Percentiles rank a stretch among this genome's conserved stretches.
Evolutionary conservation across 2,113 vertebrate species (phyloP).

Genomic region (Charina bottae): DNA sequence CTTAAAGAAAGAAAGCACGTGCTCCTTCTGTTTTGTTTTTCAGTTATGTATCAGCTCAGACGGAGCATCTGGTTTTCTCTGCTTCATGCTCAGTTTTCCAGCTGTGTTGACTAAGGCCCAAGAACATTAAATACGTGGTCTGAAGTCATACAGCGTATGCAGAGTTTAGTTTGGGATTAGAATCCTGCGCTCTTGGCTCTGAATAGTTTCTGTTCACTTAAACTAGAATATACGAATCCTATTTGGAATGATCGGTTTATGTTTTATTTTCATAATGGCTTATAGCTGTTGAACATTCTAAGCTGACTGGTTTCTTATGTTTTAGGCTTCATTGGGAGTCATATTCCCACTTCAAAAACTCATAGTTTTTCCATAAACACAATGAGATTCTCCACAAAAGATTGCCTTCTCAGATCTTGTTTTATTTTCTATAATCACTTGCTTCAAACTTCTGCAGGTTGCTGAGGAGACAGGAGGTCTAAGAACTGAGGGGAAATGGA

Average conservation of each 20-base stretch:
- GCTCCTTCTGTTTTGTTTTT: slow-evolving; percentile 43
- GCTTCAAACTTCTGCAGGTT: background rate
- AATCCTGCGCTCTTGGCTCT: slow-evolving; percentile 14
- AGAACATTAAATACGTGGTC: slow-evolving; percentile 23
- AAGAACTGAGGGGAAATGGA: background rate
- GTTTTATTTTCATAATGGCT: background rate
- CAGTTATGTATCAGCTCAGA: slow-evolving; percentile 40
- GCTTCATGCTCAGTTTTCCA: slow-evolving; percentile 61
- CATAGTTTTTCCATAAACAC: background rate
- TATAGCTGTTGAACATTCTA: background rate
- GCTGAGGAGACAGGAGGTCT: background rate
- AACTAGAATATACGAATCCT: slow-evolving; percentile 18
- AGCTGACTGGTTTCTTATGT: background rate
- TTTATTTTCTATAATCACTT: background rate
- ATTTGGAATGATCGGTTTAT: slow-evolving; percentile 17
- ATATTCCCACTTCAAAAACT: background rate
- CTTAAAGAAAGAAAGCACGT: slow-evolving; percentile 1
- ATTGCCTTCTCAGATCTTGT: slow-evolving; percentile 8
- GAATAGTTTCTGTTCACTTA: slow-evolving; percentile 35
- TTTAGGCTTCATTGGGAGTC: background rate
- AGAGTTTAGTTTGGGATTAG: slow-evolving; percentile 22
- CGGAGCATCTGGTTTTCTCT: slow-evolving; percentile 52
- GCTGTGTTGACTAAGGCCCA: slow-evolving; percentile 36
- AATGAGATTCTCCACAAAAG: slow-evolving; percentile 2
- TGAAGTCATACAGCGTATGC: slow-evolving; percentile 16